phyloP scores from a whole-genome alignment of 2,888 invertebrate species.

The Coelopa pilipes region DNA sequence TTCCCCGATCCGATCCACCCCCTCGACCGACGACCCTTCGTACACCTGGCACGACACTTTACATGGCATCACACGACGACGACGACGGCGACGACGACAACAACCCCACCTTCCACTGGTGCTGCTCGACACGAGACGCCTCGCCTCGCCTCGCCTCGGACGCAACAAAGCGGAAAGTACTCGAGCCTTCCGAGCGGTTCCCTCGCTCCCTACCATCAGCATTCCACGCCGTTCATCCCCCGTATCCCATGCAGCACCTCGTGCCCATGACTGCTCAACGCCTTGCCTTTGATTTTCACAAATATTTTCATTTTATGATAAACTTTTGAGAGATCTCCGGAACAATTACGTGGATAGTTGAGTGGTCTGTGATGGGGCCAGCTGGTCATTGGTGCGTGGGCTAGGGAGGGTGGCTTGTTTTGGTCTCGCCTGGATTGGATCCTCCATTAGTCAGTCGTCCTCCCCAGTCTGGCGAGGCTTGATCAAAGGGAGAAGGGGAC shows the following conservation, averaged over 20 bases:
- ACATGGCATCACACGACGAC: background rate
- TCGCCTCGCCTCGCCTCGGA: background rate
- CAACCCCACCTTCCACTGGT: too few species aligned
- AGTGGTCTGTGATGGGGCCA: background rate
- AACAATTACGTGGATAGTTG: conserved; percentile 12
- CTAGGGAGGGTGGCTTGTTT: background rate
- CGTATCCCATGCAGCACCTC: background rate
- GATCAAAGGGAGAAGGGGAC: background rate
- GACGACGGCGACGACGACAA: too few species aligned
- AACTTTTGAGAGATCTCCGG: conserved; percentile 26
- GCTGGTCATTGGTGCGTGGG: background rate
- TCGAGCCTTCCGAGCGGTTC: conserved; percentile 2
- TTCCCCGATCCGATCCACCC: conserved; percentile 9
- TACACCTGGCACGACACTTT: conserved; percentile 23
- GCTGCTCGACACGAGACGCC: background rate
- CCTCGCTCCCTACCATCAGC: background rate
- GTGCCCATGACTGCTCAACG: background rate
- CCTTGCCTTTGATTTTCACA: conserved; percentile 10
- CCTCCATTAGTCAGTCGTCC: conserved; percentile 15
- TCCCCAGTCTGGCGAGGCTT: background rate
- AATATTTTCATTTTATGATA: conserved; percentile 35
- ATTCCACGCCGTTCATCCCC: too few species aligned
- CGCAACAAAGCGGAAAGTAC: conserved; percentile 32
- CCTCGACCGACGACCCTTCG: conserved; percentile 13
- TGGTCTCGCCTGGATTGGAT: background rate